A percentile compares a stretch with the other conserved stretches of the same genome.
Evolutionary conservation across 2,888 invertebrate genomes (phyloP).

Genomic region (Alviniconcha strummeri): DNA sequence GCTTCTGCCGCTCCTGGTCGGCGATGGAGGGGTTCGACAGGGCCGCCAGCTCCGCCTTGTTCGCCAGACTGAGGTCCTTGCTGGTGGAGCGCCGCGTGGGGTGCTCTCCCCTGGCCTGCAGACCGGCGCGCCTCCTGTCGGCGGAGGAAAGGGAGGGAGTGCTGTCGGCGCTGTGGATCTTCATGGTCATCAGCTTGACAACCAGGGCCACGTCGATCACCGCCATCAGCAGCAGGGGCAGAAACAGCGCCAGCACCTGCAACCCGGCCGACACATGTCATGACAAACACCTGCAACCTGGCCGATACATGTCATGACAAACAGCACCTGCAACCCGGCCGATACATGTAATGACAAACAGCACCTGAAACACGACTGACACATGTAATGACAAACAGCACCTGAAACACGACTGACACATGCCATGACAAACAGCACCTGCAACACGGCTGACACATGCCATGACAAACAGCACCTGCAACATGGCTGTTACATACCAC

Average conservation of each 20-base stretch:
- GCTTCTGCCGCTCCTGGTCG: background rate
- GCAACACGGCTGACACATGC: too few species aligned
- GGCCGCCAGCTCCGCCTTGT: constrained; percentile 24
- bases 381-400: too few species aligned
- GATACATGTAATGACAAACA: too few species aligned
- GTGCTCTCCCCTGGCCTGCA: constrained; percentile 13
- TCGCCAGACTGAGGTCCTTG: constrained; percentile 20
- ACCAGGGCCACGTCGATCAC: constrained; percentile 7
- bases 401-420: too few species aligned
- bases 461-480: too few species aligned
- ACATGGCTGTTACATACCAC: too few species aligned
- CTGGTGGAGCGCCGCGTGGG: constrained; percentile 3
- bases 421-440: too few species aligned
- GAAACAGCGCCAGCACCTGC: constrained; percentile 12
- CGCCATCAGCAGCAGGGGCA: constrained; percentile 20
- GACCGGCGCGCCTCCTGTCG: constrained; percentile 12
- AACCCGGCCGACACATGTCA: background rate
- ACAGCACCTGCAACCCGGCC: too few species aligned
- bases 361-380: too few species aligned
- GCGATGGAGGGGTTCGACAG: background rate
- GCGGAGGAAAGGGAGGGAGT: background rate
- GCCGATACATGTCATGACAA: too few species aligned
- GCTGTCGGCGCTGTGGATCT: background rate
- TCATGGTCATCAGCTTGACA: background rate
- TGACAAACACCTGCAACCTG: too few species aligned